Evolutionary conservation across 2,797 vertebrate species (phyloP).

Genomic region (Acomys russatus): DNA sequence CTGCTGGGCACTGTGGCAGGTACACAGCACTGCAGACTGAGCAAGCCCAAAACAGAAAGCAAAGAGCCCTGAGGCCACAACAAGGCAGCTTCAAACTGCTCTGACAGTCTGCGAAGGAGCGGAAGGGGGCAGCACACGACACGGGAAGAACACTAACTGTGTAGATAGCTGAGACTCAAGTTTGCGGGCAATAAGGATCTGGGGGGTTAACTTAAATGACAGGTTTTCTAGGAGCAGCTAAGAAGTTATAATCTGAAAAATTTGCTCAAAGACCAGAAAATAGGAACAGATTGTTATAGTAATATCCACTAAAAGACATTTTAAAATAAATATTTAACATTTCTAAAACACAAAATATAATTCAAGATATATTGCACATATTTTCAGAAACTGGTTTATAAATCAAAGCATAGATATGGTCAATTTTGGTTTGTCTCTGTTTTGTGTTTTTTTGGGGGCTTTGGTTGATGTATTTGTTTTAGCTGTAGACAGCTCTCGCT

Average conservation of each 20-base stretch:
- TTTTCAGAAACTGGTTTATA: slow-evolving; percentile 44
- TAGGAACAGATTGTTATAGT: slow-evolving; percentile 13
- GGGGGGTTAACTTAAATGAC: neutral
- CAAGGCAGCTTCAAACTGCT: neutral
- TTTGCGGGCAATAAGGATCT: neutral
- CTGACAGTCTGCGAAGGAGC: neutral
- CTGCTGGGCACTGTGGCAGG: neutral
- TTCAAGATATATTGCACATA: slow-evolving; percentile 1
- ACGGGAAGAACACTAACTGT: neutral
- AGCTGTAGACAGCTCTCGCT: neutral
- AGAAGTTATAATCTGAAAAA: neutral
- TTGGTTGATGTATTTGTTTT: neutral
- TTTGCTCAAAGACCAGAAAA: slow-evolving; percentile 1
- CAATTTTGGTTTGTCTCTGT: neutral
- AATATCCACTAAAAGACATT: neutral
- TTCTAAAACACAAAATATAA: slow-evolving; percentile 47
- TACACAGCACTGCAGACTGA: neutral
- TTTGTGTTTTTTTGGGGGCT: neutral
- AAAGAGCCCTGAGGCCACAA: neutral
- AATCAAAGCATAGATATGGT: neutral
- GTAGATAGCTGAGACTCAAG: neutral
- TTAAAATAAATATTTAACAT: slow-evolving; percentile 28
- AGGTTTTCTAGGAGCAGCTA: neutral
- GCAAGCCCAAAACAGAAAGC: neutral
- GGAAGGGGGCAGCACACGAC: no score